Base-by-base conservation (phyloP, 1,140 invertebrate genomes). In the Panulirus ornatus region DNA sequence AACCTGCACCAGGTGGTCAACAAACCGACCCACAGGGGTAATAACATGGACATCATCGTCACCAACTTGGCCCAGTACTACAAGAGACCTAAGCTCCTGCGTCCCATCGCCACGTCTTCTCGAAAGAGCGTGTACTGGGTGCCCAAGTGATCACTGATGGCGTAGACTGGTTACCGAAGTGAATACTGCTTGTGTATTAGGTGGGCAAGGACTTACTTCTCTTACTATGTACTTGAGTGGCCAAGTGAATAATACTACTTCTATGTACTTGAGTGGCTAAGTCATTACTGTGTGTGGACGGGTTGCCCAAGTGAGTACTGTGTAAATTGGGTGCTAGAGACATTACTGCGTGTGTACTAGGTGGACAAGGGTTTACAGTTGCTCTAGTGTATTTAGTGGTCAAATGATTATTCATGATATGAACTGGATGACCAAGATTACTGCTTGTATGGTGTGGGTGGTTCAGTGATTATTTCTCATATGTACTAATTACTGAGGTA, bases 1-100 rank as follows among this genome's bases (percentile, higher is more conserved):
- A 85, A 85, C 83, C 42, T 85, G 1, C 66, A 85, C 27, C 83
- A 51, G 70, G 70, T 85, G 83, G 63, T 84, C 30, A 84, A 63
- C 40, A 70, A 42, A 22, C 82, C 82, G 0, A 51, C 66, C 83
- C 66, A 85, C 1, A 63, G 83, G 9, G 38, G n/a, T 19, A 42
- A 36, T 27, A 30, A 27, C 38, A 40, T n/a, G 19, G 83, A 85
- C 11, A 36, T 71, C 16, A 47, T 85, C 22, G 36, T 85, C 83
- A 85, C 83, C 19, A 85, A 85, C 83, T 71, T 85, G 42, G 36
- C 66, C 1, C 36, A 75, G n/a, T 75, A 85, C 44, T 85, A 85
- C 44, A 70, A 71, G 27, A 85, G 47, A 19, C 83, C 83, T 16
- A 85, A 71, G 42, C 38, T 71, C 63, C 36, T 73, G n/a, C 40